Conservation (phyloP, 2,888 invertebrate genomes). For the Melinaea menophilus region DNA sequence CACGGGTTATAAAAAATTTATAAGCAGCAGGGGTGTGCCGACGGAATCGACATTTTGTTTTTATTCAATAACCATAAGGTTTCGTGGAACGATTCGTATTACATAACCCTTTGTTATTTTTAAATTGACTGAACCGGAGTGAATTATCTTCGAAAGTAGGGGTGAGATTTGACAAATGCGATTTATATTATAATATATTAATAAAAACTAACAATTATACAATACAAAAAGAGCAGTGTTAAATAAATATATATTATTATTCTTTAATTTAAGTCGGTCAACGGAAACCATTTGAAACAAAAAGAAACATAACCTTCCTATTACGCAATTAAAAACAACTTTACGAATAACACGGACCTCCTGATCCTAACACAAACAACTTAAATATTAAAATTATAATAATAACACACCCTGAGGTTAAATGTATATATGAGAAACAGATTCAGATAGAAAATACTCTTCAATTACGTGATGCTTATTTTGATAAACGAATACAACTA, state of each 20-base stretch:
- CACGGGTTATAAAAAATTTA: slow-evolving; percentile 60
- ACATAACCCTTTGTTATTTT: slow-evolving; percentile 60
- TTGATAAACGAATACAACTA: no score
- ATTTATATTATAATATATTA: slow-evolving; percentile 1
- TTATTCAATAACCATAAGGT: slow-evolving; percentile 60
- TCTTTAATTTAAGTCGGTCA: no score
- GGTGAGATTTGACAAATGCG: slow-evolving; percentile 11
- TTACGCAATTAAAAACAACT: slow-evolving; percentile 66
- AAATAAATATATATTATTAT: background rate
- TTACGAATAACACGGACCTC: slow-evolving; percentile 57
- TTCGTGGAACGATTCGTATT: slow-evolving; percentile 53
- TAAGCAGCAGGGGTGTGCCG: slow-evolving; percentile 51
- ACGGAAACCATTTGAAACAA: no score
- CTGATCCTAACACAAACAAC: slow-evolving; percentile 59
- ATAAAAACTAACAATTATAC: background rate
- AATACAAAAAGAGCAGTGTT: background rate
- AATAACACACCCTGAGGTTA: no score
- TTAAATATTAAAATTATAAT: slow-evolving; percentile 46
- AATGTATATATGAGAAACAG: slow-evolving; percentile 14
- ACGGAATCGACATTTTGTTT: slow-evolving; percentile 56
- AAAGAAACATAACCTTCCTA: slow-evolving; percentile 32
- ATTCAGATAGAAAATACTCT: background rate
- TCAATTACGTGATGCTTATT: no score
- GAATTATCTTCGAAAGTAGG: slow-evolving; percentile 35
- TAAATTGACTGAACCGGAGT: slow-evolving; percentile 56